Evolutionary conservation across 2,113 vertebrate genomes (phyloP).

Genomic region (Uria aalge): DNA sequence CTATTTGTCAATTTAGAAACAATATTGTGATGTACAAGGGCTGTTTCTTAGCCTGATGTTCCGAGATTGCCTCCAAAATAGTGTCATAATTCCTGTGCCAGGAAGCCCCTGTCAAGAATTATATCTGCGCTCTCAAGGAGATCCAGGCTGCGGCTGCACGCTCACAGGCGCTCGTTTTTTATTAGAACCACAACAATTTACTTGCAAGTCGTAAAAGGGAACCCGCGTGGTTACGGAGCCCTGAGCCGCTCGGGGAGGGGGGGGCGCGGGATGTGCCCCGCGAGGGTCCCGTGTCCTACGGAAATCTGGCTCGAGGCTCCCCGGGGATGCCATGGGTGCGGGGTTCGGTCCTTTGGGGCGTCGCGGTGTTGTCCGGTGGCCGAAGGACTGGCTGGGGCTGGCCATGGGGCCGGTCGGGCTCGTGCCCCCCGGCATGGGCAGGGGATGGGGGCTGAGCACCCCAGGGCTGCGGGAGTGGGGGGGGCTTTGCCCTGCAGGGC

Average conservation of each 20-base stretch:
- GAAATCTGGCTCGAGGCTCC: not conserved
- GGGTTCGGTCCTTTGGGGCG: not conserved
- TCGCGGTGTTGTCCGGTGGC: accelerated
- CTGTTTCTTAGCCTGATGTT: not conserved
- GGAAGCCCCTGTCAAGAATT: conserved; percentile 14
- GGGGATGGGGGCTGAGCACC: not conserved
- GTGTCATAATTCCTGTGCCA: not conserved
- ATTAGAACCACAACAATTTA: not conserved
- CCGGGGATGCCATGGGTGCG: accelerated
- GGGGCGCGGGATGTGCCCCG: accelerated
- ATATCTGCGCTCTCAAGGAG: conserved; percentile 22
- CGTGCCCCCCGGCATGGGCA: accelerated
- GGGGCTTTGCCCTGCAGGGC: not conserved
- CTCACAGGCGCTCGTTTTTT: not conserved
- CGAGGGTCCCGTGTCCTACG: accelerated
- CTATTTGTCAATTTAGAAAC: conserved; percentile 34
- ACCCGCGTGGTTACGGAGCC: not conserved
- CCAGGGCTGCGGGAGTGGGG: accelerated
- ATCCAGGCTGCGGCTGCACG: not conserved
- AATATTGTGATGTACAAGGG: conserved; percentile 20
- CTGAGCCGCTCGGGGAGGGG: accelerated
- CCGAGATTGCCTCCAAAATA: conserved; percentile 24
- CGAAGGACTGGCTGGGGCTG: too few species aligned
- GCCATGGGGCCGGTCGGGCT: accelerated
- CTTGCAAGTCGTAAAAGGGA: not conserved